A percentile compares a stretch with the other conserved stretches of the same genome.
phyloP scores from a whole-genome alignment of 2,888 invertebrate genomes.

The Thymelicus lineola region DNA sequence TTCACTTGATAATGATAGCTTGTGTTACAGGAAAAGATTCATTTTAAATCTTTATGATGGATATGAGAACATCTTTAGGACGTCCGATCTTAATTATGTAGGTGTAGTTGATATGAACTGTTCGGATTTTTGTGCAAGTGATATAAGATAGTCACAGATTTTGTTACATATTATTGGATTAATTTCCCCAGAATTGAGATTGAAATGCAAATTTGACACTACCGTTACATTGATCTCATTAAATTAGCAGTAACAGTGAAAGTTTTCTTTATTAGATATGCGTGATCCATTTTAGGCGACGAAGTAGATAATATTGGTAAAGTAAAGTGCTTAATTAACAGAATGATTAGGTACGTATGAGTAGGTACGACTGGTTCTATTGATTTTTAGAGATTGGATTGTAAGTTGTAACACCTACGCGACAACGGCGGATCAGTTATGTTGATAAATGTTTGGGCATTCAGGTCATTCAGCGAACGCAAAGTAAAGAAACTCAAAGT shows the following conservation, averaged over 20 bases:
- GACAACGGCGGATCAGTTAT: conserved; percentile 12
- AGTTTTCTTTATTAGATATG: conserved; percentile 13
- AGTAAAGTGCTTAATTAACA: conserved; percentile 19
- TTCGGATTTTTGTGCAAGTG: too few relatives aligned
- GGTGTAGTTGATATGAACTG: background rate
- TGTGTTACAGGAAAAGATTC: conserved; percentile 23
- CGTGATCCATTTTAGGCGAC: conserved; percentile 20
- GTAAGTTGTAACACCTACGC: conserved; percentile 17
- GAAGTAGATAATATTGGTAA: conserved; percentile 5
- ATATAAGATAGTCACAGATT: too few relatives aligned
- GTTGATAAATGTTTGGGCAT: conserved; percentile 27
- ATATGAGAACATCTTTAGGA: conserved; percentile 5
- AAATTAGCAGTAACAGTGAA: conserved; percentile 17
- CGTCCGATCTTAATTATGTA: background rate
- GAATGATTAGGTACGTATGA: background rate
- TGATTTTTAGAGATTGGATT: conserved; percentile 27
- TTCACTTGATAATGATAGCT: conserved; percentile 23
- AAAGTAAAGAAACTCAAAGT: conserved; percentile 5
- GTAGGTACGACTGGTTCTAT: conserved; percentile 13
- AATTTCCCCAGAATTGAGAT: background rate
- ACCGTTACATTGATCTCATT: conserved; percentile 2
- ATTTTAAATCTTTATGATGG: conserved; percentile 11
- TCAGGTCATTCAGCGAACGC: conserved; percentile 9
- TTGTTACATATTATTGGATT: background rate
- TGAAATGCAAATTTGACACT: conserved; percentile 1